phyloP scores from a whole-genome alignment of 1,140 invertebrate species.

The Watersipora subatra region DNA sequence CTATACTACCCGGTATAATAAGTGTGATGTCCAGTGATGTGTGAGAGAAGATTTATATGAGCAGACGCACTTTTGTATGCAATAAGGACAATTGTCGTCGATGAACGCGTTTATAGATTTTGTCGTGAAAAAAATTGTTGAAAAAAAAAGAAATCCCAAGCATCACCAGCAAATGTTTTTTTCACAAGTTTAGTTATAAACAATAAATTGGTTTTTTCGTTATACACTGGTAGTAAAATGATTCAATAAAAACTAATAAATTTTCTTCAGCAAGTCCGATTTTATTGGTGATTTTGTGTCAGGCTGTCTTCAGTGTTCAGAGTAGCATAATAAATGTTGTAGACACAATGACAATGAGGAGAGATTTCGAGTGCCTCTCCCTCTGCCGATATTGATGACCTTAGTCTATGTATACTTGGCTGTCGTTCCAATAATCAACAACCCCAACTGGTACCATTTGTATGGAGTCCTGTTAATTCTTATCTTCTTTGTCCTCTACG shows the following conservation, averaged over 20 bases:
- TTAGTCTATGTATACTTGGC: slow-evolving; percentile 59
- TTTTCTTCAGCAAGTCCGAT: slow-evolving; percentile 28
- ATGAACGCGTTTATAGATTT: too few species aligned
- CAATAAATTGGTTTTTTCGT: too few species aligned
- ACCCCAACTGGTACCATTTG: slow-evolving; percentile 60
- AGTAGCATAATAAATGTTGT: slow-evolving; percentile 55
- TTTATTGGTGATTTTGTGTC: slow-evolving; percentile 29
- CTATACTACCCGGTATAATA: too few species aligned
- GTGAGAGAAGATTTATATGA: too few species aligned
- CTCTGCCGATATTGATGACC: slow-evolving; percentile 57
- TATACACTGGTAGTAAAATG: too few species aligned
- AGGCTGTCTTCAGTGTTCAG: slow-evolving; percentile 59
- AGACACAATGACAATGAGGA: slow-evolving; percentile 53
- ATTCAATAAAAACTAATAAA: slow-evolving; percentile 46
- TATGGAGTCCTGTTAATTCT: slow-evolving; percentile 60
- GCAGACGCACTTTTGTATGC: too few species aligned
- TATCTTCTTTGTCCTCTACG: slow-evolving; percentile 57
- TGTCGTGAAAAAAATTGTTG: too few species aligned
- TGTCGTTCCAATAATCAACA: slow-evolving; percentile 58
- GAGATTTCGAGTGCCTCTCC: slow-evolving; percentile 51
- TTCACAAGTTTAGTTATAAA: too few species aligned
- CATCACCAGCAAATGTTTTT: too few species aligned
- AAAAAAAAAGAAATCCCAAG: too few species aligned
- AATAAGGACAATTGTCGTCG: too few species aligned
- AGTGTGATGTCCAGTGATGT: too few species aligned